Base-by-base conservation (phyloP, 2,888 invertebrate species). In the Epinotia nisella region DNA sequence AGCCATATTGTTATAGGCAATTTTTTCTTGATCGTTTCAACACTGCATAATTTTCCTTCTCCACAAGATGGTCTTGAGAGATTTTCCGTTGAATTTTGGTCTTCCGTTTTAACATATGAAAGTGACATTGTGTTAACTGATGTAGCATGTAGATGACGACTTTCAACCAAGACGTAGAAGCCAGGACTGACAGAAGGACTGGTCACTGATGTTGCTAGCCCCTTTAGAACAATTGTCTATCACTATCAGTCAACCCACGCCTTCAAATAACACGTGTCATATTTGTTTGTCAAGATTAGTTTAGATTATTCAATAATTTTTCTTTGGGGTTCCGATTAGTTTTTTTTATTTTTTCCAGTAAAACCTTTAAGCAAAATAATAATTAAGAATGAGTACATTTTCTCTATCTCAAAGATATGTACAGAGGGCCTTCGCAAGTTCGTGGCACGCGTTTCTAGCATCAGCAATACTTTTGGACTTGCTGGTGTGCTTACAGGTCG, bases 1-100 rank as follows among this genome's bases (percentile, higher is more conserved):
- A 96, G 83, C 97, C 97, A 97, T 79, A 83, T 82, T 7, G 94
- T 76, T 61, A 96, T 93, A 1, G 96, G 96, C 24, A 96, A 75
- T 77, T 93, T 86, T 74, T 86, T 87, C 66, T 88, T 83, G 0
- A 92, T 67, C 0, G 87, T 83, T 15, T 84, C 76, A 1, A 80
- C 74, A 70, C 82, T 84, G 74, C 86, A 90, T 35, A 71, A 19
- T 15, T 60, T 67, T 7, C 61, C 45, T 45, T 67, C 66, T 24
- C 55, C 71, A n/a, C 71, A 71, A 29, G 66, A 61, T 41, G 59
- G 59, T 60, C 41, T 51, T 66, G 17, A 55, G 2, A 45, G 66
- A 67, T 71, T 66, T 45, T 71, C 66, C 19, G 19, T 61, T 67
- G 71, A 61, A 55, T 51, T 61, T 61, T 24, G 51, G 3, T 71